A percentile compares a stretch with the other conserved stretches of the same genome.
Evolutionary conservation across 2,888 invertebrate genomes (phyloP).

Genomic region (Melanchra persicariae): DNA sequence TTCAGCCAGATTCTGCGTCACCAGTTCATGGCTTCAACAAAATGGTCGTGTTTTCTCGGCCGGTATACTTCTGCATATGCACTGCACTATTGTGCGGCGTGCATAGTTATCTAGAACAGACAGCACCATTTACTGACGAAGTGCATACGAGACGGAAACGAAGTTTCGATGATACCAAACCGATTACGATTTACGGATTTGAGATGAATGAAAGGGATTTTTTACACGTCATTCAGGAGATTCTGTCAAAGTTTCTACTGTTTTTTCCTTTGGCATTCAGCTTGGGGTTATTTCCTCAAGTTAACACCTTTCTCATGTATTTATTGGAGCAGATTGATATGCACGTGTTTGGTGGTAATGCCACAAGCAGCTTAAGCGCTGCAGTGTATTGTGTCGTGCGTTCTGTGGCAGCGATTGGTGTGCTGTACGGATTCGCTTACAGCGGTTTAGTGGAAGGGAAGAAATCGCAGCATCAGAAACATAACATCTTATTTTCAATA

Average conservation of each 20-base stretch:
- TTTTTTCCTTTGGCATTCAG: conserved; percentile 98
- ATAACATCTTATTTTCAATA: conserved; percentile 96
- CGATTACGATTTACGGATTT: conserved; percentile 87
- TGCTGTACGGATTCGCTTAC: conserved; percentile 96
- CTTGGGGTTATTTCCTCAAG: conserved; percentile 98
- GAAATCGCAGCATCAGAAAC: conserved; percentile 94
- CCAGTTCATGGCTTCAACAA: conserved; percentile 99
- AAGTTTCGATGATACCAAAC: conserved; percentile 76
- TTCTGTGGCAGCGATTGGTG: conserved; percentile 94
- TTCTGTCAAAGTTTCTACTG: conserved; percentile 95
- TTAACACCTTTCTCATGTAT: conserved; percentile 99
- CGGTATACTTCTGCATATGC: conserved; percentile 97
- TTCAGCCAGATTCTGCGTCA: conserved; percentile 99
- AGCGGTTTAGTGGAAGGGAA: conserved; percentile 96
- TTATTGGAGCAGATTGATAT: conserved; percentile 98
- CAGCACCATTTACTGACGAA: conserved; percentile 69
- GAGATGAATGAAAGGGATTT: conserved; percentile 90
- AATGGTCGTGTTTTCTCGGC: conserved; percentile 97
- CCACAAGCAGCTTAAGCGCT: conserved; percentile 95
- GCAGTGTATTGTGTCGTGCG: conserved; percentile 95
- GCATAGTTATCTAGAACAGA: conserved; percentile 82
- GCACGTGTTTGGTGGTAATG: conserved; percentile 97
- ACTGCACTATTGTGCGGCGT: conserved; percentile 90
- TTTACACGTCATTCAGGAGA: conserved; percentile 93
- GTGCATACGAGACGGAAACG: conserved; percentile 76